phyloP scores from a whole-genome alignment of 2,797 vertebrate species.

The Geotrypetes seraphini region DNA sequence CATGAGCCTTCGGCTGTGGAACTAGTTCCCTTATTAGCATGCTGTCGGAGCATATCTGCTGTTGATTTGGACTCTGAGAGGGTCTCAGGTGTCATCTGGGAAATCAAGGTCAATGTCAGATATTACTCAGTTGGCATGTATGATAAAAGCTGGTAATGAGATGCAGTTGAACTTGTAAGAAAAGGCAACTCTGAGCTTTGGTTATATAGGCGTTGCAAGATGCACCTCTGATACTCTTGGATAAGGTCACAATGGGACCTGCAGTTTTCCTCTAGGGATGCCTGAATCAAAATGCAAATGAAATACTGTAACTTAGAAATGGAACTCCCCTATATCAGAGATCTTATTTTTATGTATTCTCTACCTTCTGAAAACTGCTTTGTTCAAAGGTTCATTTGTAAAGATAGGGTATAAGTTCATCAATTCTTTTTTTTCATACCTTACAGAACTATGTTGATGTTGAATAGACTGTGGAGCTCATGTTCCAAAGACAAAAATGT shows the following conservation, averaged over 20 bases:
- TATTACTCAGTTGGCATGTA: slow-evolving; percentile 1
- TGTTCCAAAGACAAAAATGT: too few relatives aligned
- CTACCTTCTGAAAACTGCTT: too few relatives aligned
- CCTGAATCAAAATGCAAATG: background rate
- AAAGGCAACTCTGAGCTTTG: background rate
- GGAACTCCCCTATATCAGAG: background rate
- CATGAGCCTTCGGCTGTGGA: slow-evolving; percentile 13
- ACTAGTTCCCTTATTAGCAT: slow-evolving; percentile 14
- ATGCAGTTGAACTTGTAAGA: slow-evolving; percentile 1
- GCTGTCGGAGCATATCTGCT: slow-evolving; percentile 2
- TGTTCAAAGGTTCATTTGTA: too few relatives aligned
- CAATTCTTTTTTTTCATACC: too few relatives aligned
- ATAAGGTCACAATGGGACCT: background rate
- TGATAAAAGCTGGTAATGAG: slow-evolving; percentile 13
- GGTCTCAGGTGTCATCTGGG: slow-evolving; percentile 18
- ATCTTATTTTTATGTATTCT: background rate
- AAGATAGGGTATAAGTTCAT: too few relatives aligned
- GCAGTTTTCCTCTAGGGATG: background rate
- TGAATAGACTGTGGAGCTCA: background rate
- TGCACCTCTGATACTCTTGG: slow-evolving; percentile 3
- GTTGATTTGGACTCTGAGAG: slow-evolving; percentile 21
- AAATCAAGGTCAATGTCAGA: slow-evolving; percentile 26
- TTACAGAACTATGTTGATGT: background rate
- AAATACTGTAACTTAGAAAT: background rate
- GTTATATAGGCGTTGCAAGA: slow-evolving; percentile 1